Evolutionary conservation across 1,140 invertebrate species (phyloP), one percentile per base, ranked within the genome.

Genomic region (Ruditapes philippinarum): DNA sequence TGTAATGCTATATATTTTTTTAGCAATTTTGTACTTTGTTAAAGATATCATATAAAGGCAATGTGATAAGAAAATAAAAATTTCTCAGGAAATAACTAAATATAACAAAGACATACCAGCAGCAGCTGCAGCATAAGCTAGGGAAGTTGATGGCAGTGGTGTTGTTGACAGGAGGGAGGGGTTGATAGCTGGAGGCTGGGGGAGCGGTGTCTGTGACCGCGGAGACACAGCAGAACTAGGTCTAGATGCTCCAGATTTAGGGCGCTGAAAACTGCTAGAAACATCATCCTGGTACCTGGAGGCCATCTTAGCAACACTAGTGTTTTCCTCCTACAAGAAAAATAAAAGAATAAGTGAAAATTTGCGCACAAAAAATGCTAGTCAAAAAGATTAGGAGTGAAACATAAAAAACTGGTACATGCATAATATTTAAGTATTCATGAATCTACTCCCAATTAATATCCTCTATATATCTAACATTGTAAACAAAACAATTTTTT

Each of bases 271-370:
- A 3, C 74, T 57, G 49, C 86, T 79, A 54, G 89, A 76, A 17
- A 42, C 62, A 73, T 94, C 93, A 60, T 95, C 94, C 28, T 93
- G 91, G 65, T 95, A 95, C 9, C 95, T 85, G 5, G 92, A 93
- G 9, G 93, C 92, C 51, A 95, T 93, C 80, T 91, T 92, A n/a
- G 91, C 88, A 5, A 90, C 91, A 57, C 87, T 76, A 1, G 91
- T 78, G 25, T 74, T 80, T 40, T 93, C 92, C 51, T 93, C 93
- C 92, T 94, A 45, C 31, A 81, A 57, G n/a, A n/a, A 42, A 28
- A 42, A 65, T 70, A 33, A 68, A 49, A 81, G 9, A 42, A 49
- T 49, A n/a, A n/a, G n/a, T n/a, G n/a, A n/a, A n/a, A n/a, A n/a
- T n/a, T n/a, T n/a, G n/a, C n/a, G n/a, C n/a, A n/a, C n/a, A n/a